Percentiles rank a stretch among this genome's conserved stretches.
Evolutionary conservation across 2,113 vertebrate species (phyloP).

Genomic region (Talpa occidentalis): DNA sequence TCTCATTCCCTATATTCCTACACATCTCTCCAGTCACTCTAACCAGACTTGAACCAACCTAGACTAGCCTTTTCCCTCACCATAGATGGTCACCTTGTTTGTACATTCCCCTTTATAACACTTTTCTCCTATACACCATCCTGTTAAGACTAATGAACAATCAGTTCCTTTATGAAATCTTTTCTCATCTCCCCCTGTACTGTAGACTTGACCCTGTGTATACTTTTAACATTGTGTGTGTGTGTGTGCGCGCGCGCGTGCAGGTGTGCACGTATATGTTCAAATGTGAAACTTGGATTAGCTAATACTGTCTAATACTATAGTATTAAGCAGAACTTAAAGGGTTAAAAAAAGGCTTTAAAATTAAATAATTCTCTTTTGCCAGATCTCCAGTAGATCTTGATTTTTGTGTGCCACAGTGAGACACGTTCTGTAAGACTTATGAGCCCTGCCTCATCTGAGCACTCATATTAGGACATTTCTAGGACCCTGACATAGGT

Average conservation of each 20-base stretch:
- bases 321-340: background rate
- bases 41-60: background rate
- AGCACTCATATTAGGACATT: background rate
- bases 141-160: background rate
- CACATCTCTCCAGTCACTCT: background rate
- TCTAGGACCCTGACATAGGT: background rate
- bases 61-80: background rate
- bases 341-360: background rate
- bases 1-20: background rate
- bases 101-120: background rate
- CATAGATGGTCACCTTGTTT: background rate
- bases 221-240: background rate
- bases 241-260: background rate
- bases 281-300: background rate
- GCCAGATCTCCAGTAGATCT: background rate
- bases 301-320: background rate
- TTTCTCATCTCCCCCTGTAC: background rate
- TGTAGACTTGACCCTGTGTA: background rate
- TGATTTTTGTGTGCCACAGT: constrained; percentile 8
- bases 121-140: background rate
- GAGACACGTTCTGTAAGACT: background rate
- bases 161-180: background rate
- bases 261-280: background rate
- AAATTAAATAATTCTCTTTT: constrained; percentile 31
- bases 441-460: background rate